phyloP scores from a whole-genome alignment of 2,797 vertebrate species.

The Sebastes cheni region DNA sequence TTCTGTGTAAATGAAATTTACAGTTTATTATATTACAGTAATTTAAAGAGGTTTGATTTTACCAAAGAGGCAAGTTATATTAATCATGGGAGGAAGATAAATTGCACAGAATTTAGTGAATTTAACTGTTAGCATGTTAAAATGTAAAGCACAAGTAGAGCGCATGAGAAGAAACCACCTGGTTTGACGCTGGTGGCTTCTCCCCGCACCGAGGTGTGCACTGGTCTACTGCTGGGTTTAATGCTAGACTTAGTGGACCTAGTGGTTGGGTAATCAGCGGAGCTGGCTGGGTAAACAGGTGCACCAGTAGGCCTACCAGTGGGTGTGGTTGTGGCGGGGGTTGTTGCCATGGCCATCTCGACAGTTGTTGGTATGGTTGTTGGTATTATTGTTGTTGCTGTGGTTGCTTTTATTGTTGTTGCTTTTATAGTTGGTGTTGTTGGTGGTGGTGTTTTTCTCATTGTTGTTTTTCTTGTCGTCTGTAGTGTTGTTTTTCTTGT shows the following conservation, averaged over 20 bases:
- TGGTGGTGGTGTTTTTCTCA: conserved; percentile 7
- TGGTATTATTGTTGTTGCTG: conserved; percentile 46
- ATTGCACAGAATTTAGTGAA: background rate
- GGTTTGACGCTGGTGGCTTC: conserved; percentile 31
- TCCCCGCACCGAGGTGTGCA: conserved; percentile 27
- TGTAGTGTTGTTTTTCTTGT: conserved; percentile 46
- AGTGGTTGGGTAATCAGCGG: conserved; percentile 29
- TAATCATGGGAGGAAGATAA: background rate
- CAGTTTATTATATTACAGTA: background rate
- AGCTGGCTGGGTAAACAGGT: conserved; percentile 35
- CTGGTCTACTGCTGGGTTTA: conserved; percentile 27
- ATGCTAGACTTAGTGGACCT: conserved; percentile 1
- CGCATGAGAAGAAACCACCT: conserved; percentile 31
- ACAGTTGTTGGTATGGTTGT: conserved; percentile 43
- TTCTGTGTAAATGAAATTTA: background rate
- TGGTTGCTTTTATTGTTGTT: conserved; percentile 38
- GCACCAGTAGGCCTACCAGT: conserved; percentile 66
- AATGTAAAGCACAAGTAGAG: conserved; percentile 42
- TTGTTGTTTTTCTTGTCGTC: conserved; percentile 34
- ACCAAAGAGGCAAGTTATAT: background rate
- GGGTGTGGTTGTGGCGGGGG: conserved; percentile 45
- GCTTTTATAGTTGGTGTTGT: conserved; percentile 19
- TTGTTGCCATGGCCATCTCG: conserved; percentile 44
- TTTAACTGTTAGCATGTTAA: conserved; percentile 13
- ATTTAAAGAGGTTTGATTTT: background rate